phyloP scores from a whole-genome alignment of 2,113 vertebrate species.

The Piliocolobus tephrosceles region DNA sequence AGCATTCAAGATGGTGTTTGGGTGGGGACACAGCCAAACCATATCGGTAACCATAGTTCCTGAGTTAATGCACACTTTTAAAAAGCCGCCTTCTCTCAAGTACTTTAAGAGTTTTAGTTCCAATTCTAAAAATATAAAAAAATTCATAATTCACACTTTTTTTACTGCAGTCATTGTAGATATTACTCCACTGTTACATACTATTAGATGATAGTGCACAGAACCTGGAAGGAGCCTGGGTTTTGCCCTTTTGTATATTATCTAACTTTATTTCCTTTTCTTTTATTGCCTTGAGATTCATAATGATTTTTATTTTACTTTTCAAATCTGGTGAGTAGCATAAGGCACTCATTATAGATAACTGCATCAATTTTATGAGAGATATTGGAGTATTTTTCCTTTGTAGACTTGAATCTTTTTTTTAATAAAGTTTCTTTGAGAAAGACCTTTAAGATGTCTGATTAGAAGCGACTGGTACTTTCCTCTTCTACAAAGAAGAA shows the following conservation, averaged over 20 bases:
- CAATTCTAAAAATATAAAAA: neutral
- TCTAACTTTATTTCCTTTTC: neutral
- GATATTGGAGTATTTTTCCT: neutral
- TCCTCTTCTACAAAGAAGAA: too few relatives aligned
- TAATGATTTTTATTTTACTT: neutral
- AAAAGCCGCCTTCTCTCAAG: neutral
- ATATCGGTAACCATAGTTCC: neutral
- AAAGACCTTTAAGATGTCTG: too few relatives aligned
- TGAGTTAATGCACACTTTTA: neutral
- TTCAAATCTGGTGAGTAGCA: neutral
- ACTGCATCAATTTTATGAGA: neutral
- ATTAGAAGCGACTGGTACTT: too few relatives aligned
- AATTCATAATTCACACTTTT: neutral
- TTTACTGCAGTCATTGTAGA: neutral
- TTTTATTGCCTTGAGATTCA: neutral
- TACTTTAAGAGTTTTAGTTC: neutral
- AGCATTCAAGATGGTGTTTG: too few relatives aligned
- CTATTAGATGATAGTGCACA: neutral
- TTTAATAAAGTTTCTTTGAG: neutral
- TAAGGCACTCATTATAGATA: neutral
- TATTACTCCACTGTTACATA: neutral
- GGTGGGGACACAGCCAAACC: too few relatives aligned
- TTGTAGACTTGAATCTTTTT: neutral
- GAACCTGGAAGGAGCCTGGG: neutral
- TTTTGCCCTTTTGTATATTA: neutral